Conservation (phyloP, 2,888 invertebrate genomes). For the Chironomus riparius region DNA sequence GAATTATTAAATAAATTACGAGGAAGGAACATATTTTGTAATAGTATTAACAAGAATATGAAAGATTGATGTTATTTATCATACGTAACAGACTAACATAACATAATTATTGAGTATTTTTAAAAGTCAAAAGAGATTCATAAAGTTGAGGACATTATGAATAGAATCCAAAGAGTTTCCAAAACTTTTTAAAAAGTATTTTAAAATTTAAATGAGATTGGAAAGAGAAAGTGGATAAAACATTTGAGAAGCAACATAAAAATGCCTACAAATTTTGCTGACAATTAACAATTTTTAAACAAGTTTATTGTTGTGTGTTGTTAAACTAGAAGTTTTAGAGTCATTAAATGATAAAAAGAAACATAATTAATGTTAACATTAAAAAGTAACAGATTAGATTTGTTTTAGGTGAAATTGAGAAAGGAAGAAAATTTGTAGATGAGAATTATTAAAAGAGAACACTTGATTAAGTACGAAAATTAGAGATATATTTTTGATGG, state of each 20-base stretch:
- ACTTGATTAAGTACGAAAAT: neutral
- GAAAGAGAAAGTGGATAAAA: neutral
- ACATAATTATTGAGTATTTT: too few species aligned
- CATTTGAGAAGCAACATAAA: constrained; percentile 1
- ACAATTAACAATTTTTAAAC: neutral
- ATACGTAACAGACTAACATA: neutral
- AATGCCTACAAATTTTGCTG: neutral
- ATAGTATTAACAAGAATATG: neutral
- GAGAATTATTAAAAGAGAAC: neutral
- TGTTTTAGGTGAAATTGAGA: neutral
- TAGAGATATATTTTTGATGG: neutral
- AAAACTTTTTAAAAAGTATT: neutral
- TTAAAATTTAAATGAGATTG: neutral
- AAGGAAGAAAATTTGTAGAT: too few species aligned
- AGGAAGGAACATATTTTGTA: neutral
- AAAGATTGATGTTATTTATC: neutral
- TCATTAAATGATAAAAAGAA: neutral
- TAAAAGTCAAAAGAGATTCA: too few species aligned
- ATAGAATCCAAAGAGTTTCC: too few species aligned
- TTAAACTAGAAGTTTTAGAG: neutral
- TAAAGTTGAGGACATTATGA: neutral
- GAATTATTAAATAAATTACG: too few species aligned
- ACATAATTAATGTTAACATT: neutral
- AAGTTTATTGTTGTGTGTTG: constrained; percentile 2
- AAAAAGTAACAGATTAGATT: neutral